Base-by-base conservation (phyloP, 2,797 vertebrate species). In the Channa striata region DNA sequence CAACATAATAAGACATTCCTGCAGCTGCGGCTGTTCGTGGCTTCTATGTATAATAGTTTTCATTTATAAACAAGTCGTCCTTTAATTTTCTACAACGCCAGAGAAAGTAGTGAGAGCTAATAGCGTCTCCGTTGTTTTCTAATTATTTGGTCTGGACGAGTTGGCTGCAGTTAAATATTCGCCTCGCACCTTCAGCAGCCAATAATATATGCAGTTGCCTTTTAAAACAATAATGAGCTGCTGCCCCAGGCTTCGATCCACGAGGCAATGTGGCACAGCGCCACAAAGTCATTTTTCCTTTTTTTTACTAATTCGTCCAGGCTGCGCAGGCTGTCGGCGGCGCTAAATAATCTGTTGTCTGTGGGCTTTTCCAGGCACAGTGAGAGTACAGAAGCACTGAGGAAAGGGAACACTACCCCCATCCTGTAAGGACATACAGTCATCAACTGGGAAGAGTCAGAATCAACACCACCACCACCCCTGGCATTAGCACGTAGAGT, bases 401-500 rank as follows among this genome's bases (percentile, higher is more conserved):
- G 89, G 91, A 87, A 86, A 91, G 87, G 90, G 11, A 53, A 37
- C 83, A 77, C 85, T 83, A n/a, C 80, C 72, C 72, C 85, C 81
- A 74, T 88, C 90, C 80, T 83, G 83, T 74, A 78, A 82, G 84
- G 84, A 83, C 81, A 81, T 68, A 73, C 83, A 81, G 85, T 91
- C 84, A 82, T 87, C 85, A 78, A 69, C 68, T 80, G 84, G 87
- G 80, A 81, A 78, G 87, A 85, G 77, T 85, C 88, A 80, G 81
- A 77, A 69, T 76, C 85, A 82, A 65, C 80, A 76, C 73, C 81
- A 77, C 59, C 78, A 68, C 65, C 67, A 68, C 65, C 78, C 81
- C 87, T 81, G 88, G 89, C 92, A 89, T 93, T 92, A 91, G 89
- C 90, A 91, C 92, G 83, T 92, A 92, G 91, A 93, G 82, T 90